A percentile compares a stretch with the other conserved stretches of the same genome.
These are phyloP conservation scores for Riparia riparia DNA, from an alignment of 2,113 vertebrate genomes.

Conservation along the genomic window DNA sequence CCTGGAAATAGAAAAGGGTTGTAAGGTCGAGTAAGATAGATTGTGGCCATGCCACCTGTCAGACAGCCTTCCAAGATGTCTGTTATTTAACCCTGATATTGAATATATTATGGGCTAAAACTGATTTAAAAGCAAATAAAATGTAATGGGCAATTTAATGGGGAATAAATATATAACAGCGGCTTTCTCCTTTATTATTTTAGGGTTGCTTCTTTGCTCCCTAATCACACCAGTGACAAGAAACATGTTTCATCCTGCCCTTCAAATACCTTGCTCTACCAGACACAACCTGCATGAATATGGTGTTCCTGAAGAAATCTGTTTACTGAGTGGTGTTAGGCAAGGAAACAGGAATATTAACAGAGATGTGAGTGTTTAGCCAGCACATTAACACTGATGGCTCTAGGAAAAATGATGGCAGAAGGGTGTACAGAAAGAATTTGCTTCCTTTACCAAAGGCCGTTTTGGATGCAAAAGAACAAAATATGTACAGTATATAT, in stretches of 20 bases:
- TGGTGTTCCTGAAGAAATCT: neutral
- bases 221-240: neutral
- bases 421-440: neutral
- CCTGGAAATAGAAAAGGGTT: neutral
- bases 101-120: neutral
- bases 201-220: neutral
- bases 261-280: constrained; percentile 3
- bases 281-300: neutral
- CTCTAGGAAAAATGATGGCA: neutral
- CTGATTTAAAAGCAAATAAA: neutral
- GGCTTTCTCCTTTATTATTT: neutral
- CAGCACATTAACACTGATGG: neutral
- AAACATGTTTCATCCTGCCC: neutral
- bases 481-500: neutral
- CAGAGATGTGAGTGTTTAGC: neutral
- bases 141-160: neutral
- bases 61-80: neutral
- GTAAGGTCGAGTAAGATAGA: neutral
- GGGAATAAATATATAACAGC: neutral
- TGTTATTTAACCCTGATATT: neutral
- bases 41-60: neutral
- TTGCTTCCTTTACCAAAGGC: neutral
- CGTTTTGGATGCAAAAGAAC: neutral
- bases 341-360: neutral
- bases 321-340: neutral